Evolutionary conservation across 2,888 invertebrate species (phyloP), one percentile per base, ranked within the genome.

Genomic region (Leptothorax acervorum): DNA sequence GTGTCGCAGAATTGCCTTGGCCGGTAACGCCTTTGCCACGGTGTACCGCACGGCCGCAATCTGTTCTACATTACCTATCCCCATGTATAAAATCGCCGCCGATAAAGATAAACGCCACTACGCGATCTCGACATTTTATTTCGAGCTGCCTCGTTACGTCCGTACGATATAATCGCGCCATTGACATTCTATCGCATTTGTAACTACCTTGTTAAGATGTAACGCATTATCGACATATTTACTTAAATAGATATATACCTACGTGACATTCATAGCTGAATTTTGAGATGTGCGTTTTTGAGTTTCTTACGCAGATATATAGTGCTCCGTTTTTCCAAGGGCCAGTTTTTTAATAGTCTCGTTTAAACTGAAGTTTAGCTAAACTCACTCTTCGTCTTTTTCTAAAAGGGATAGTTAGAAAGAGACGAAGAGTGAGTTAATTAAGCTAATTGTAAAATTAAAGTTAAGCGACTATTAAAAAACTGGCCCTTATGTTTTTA

Each of bases 11-110:
- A 85, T 85, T 85, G 82, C 83, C 76, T 66, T 71, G 57, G 75
- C 83, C 68, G 62, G 71, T 86, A 82, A 81, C 85, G 81, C 71
- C 65, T 82, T 79, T 79, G 42, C 74, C 70, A 48, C n/a, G 81
- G 70, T 51, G 66, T 71, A 71, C 76, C 85, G 57, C 81, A 71
- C 35, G 39, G 42, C 81, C 85, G 84, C 85, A 84, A 85, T 86
- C 70, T 81, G 84, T 71, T 82, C 74, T 79, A 68, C 63, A 74
- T 85, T 83, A 83, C 65, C 70, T 83, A 83, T 70, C 70, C 75
- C 60, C 60, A 28, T 45, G 71, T 57, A 42, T 74, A 70, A 74
- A 79, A 78, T 74, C 73, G 57, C n/a, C 23, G 31, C 18, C 66
- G 79, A 78, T 75, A 23, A 23, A 23, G 23, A 51, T 35, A 42